Percentiles rank a stretch among this genome's conserved stretches.
These are phyloP conservation scores for Trachelus iudaicus DNA, from an alignment of 2,888 invertebrate species.

Conservation along the genomic window DNA sequence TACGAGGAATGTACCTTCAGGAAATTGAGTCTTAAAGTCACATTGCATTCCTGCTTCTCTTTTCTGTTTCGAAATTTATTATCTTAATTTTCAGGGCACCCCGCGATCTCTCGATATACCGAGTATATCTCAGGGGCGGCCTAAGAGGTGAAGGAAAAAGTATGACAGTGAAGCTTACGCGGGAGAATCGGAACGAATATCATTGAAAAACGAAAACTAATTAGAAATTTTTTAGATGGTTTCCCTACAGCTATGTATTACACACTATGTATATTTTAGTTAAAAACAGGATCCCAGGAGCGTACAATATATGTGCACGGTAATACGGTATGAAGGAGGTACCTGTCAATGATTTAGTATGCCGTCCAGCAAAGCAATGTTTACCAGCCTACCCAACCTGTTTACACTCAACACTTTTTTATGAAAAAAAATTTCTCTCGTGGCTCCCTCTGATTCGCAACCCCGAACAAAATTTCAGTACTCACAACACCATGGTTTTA, in stretches of 20 bases:
- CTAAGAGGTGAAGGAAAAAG: not conserved
- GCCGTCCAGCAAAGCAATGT: not conserved
- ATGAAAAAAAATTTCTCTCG: not conserved
- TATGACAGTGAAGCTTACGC: not conserved
- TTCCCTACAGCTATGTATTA: not conserved
- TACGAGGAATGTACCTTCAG: not conserved
- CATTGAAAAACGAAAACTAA: not conserved
- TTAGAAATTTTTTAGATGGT: not conserved
- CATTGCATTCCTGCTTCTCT: not conserved
- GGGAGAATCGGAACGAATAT: not conserved
- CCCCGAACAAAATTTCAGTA: not conserved
- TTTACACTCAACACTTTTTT: not conserved
- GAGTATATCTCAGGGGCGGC: not conserved
- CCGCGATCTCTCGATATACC: not conserved
- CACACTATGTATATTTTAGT: not conserved
- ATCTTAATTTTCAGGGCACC: not conserved
- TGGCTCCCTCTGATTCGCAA: not conserved
- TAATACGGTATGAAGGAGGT: not conserved
- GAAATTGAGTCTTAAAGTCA: not conserved
- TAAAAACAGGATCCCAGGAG: not conserved
- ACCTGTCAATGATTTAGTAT: not conserved
- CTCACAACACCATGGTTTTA: not conserved
- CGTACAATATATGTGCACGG: not conserved
- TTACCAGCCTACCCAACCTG: not conserved
- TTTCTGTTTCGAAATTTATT: not conserved